A percentile compares a stretch with the other conserved stretches of the same genome.
phyloP scores from a whole-genome alignment of 1,140 invertebrate genomes.

The Drosophila rhopaloa region DNA sequence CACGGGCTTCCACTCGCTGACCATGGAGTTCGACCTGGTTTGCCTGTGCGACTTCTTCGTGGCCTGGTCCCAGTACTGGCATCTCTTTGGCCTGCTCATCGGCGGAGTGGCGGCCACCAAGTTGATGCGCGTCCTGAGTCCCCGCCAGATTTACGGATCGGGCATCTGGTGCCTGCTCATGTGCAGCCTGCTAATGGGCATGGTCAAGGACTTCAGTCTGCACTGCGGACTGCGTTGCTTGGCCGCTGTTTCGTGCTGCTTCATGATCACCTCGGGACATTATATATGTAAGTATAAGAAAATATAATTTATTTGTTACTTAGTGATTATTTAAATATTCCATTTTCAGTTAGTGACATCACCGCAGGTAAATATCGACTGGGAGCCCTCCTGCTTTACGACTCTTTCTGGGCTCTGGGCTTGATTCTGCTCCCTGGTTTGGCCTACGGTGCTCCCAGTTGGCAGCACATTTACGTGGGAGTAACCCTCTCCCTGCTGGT shows the following conservation, averaged over 20 bases:
- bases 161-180: constrained; percentile 76
- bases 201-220: constrained; percentile 76
- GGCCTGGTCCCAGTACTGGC: constrained; percentile 85
- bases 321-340: background rate
- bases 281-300: constrained; percentile 71
- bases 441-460: constrained; percentile 74
- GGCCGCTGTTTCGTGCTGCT: constrained; percentile 77
- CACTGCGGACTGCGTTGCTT: constrained; percentile 81
- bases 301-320: background rate
- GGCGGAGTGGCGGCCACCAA: constrained; percentile 83
- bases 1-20: constrained; percentile 68
- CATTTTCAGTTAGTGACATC: constrained; percentile 76
- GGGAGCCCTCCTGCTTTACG: constrained; percentile 77
- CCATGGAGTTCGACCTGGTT: constrained; percentile 84
- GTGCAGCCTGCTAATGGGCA: constrained; percentile 76
- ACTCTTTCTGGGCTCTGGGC: constrained; percentile 84
- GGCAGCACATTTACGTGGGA: constrained; percentile 82
- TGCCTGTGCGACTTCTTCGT: constrained; percentile 84
- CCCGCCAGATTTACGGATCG: constrained; percentile 71
- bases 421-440: constrained; percentile 81
- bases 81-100: constrained; percentile 84
- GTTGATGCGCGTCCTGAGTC: constrained; percentile 81
- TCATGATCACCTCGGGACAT: constrained; percentile 79
- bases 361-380: constrained; percentile 71
- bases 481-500: constrained; percentile 78